Base-by-base conservation (phyloP, 64 coral and sea anemone genomes). In the Astreopora myriophthalma region DNA sequence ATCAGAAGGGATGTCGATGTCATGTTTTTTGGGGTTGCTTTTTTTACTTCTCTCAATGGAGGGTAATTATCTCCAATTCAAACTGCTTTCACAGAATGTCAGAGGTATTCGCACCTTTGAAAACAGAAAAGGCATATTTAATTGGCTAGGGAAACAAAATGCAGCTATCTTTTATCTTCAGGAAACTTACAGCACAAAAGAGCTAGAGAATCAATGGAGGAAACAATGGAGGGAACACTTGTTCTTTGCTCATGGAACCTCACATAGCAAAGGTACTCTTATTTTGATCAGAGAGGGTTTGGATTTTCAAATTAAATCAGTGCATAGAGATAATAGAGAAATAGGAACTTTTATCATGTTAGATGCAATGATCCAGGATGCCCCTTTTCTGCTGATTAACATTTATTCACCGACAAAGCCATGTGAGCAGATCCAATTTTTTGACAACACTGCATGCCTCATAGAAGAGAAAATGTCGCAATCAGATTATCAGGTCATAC, bases 131-230 rank as follows among this genome's bases (percentile, higher is more conserved):
- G 65, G 73, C 19, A 17, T 93, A 42, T 76, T 93, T 34, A 48
- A 69, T 36, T 93, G 91, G 73, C 9, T 76, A 24, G 35, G 74
- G 0, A 26, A 87, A 29, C 91, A 93, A 93, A 87, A 55, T 44
- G 90, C 90, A 74, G 81, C 85, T 19, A 92, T 86, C 27, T 40
- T 48, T 23, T 91, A 83, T 37, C 24, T 91, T 30, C 89, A 91
- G 73, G 77, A 91, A 72, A 84, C 79, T 11, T 63, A 91, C 17
- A 91, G 89, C 32, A 91, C 36, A 35, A 1, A 40, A 3, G 89
- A 91, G 33, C 3, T 49, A 1, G 78, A 84, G 84, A 83, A 51
- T 22, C 46, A 69, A 31, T 91, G 89, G 89, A 46, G 83, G 57
- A 48, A 67, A 78, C 61, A 83, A 55, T 91, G 79, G 67, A 80